Percentiles rank a stretch among this genome's conserved stretches.
phyloP scores from a whole-genome alignment of 64 coral and sea anemone genomes.

The Cladopsammia gracilis region DNA sequence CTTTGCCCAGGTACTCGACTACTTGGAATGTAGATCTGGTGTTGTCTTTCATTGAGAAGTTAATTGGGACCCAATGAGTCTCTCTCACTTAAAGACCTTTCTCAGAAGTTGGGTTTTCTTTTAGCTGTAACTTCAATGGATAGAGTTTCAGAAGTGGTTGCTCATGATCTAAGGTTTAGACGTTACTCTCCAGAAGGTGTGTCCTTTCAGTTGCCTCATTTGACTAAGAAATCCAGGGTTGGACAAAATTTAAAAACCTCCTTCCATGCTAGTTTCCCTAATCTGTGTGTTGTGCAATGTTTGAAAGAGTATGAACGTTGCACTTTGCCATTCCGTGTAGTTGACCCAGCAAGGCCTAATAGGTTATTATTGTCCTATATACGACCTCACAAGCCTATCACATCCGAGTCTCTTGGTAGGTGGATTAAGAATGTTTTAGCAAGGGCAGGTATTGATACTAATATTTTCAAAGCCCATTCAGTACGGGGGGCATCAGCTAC shows the following conservation, averaged over 20 bases:
- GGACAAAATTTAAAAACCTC: too few relatives aligned
- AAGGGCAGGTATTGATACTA: constrained; percentile 6
- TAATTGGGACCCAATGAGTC: constrained; percentile 23
- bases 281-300: too few relatives aligned
- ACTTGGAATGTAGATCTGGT: constrained; percentile 39
- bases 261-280: too few relatives aligned
- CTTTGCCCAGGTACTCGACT: constrained; percentile 21
- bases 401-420: neutral
- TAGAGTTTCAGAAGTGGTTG: constrained; percentile 44
- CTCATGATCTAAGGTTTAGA: constrained; percentile 38
- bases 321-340: too few relatives aligned
- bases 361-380: too few relatives aligned
- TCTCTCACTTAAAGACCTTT: constrained; percentile 40
- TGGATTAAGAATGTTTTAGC: constrained; percentile 20
- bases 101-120: constrained; percentile 37
- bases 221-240: too few relatives aligned
- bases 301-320: too few relatives aligned
- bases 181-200: too few relatives aligned
- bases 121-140: constrained; percentile 40
- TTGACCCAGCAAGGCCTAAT: too few relatives aligned
- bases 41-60: neutral
- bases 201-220: too few relatives aligned
- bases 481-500: constrained; percentile 42
- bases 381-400: constrained; percentile 14
- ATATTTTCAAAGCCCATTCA: constrained; percentile 48